Percentiles rank a stretch among this genome's conserved stretches.
These are phyloP conservation scores for Corythornis leucogaster DNA, from an alignment of 2,797 vertebrate genomes.

Conservation along the genomic window DNA sequence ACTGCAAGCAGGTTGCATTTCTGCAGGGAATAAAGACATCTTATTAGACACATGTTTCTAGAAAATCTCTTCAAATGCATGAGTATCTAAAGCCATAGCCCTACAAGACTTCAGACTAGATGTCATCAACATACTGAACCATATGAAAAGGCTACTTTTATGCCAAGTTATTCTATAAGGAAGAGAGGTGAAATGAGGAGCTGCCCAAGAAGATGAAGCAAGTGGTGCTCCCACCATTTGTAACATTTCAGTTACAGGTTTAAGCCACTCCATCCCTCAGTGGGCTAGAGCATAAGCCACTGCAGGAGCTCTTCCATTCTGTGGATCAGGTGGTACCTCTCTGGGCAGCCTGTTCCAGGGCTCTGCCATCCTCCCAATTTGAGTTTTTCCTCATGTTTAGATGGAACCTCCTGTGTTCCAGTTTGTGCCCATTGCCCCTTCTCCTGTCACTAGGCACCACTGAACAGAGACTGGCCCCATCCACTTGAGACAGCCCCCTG, in stretches of 20 bases:
- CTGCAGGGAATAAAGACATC: constrained; percentile 34
- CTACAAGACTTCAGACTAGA: neutral
- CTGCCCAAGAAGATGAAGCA: neutral
- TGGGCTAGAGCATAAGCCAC: neutral
- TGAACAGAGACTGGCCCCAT: neutral
- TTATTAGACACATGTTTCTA: neutral
- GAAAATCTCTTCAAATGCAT: neutral
- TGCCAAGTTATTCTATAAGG: rapidly evolving
- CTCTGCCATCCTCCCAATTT: neutral
- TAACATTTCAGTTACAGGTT: neutral
- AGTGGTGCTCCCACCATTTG: neutral
- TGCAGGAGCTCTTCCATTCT: neutral
- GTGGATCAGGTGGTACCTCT: neutral
- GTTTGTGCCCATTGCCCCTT: neutral
- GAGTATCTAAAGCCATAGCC: neutral
- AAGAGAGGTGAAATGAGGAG: neutral
- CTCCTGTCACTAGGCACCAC: neutral
- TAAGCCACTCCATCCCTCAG: neutral
- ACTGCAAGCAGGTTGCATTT: constrained; percentile 10
- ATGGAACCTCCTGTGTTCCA: neutral
- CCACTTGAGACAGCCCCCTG: neutral
- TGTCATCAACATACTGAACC: neutral
- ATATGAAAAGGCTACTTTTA: neutral
- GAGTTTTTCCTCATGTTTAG: neutral
- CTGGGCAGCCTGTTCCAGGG: neutral